Conservation (phyloP, 2,113 vertebrate species). For the Leptocoma aspasia region DNA sequence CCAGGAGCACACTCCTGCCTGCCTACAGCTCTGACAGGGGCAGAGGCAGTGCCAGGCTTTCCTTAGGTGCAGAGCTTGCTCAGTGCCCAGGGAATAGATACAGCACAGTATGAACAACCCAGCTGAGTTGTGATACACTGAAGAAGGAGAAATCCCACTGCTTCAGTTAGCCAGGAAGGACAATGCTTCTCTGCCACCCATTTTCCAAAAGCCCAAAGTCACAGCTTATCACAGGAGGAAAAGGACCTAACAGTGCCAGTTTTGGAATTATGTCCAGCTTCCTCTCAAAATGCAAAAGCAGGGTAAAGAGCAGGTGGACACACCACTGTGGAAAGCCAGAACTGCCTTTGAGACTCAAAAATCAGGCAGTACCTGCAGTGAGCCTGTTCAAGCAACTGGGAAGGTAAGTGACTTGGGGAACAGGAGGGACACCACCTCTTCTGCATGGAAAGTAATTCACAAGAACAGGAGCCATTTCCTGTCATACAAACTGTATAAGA, state of each 20-base stretch:
- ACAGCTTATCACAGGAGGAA: background rate
- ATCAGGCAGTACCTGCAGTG: background rate
- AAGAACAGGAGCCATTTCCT: background rate
- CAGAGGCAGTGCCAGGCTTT: background rate
- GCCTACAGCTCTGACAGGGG: background rate
- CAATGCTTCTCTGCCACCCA: fast-evolving
- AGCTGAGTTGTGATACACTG: fast-evolving
- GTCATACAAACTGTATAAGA: background rate
- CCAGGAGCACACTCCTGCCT: background rate
- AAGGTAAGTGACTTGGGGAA: background rate
- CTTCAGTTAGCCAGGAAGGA: background rate
- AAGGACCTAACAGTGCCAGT: background rate
- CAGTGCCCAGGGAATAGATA: background rate
- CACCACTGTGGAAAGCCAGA: background rate
- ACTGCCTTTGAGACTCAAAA: background rate
- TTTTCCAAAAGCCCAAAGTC: background rate
- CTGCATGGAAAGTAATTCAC: background rate
- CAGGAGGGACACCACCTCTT: background rate
- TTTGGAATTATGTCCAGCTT: background rate
- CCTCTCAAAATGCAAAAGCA: background rate
- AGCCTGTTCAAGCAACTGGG: background rate
- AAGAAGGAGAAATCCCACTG: background rate
- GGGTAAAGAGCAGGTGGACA: background rate
- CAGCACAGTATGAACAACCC: background rate
- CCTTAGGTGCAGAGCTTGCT: background rate